A percentile compares a stretch with the other conserved stretches of the same genome.
These are phyloP conservation scores for Chiridota heheva DNA, from an alignment of 35 echinoderm and acorn worm genomes.

Conservation along the genomic window DNA sequence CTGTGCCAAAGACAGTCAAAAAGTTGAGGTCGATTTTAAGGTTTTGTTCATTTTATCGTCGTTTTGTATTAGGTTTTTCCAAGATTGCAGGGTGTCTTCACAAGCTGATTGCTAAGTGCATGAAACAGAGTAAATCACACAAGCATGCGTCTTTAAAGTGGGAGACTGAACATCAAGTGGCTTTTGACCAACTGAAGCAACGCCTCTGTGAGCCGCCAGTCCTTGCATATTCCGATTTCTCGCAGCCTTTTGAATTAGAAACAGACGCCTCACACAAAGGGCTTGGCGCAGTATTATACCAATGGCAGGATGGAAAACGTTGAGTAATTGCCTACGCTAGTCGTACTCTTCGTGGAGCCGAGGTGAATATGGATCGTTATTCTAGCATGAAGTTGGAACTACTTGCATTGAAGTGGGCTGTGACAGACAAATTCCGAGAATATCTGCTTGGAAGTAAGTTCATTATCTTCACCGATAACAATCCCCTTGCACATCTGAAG, in stretches of 20 bases:
- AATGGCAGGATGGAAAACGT: slow-evolving; percentile 35
- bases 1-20: neutral
- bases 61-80: slow-evolving; percentile 34
- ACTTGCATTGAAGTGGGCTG: slow-evolving; percentile 44
- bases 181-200: slow-evolving; percentile 42
- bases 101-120: slow-evolving; percentile 24
- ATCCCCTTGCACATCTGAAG: slow-evolving; percentile 36
- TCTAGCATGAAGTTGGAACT: slow-evolving; percentile 44
- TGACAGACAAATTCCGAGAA: slow-evolving; percentile 51
- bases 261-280: slow-evolving; percentile 57
- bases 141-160: neutral
- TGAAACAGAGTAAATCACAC: slow-evolving; percentile 3
- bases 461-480: slow-evolving; percentile 32
- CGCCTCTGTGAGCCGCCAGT: slow-evolving; percentile 55
- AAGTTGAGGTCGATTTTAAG: slow-evolving; percentile 36
- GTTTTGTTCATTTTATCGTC: slow-evolving; percentile 45
- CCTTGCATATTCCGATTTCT: slow-evolving; percentile 62
- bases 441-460: neutral
- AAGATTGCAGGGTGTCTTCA: slow-evolving; percentile 20
- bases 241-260: slow-evolving; percentile 50
- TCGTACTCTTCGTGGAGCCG: slow-evolving; percentile 17
- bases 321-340: slow-evolving; percentile 61
- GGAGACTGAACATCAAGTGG: slow-evolving; percentile 51
- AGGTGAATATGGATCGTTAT: slow-evolving; percentile 55
- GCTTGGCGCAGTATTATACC: slow-evolving; percentile 56